Evolutionary conservation across 1,140 invertebrate genomes (phyloP).

Genomic region (Megathymus violae): DNA sequence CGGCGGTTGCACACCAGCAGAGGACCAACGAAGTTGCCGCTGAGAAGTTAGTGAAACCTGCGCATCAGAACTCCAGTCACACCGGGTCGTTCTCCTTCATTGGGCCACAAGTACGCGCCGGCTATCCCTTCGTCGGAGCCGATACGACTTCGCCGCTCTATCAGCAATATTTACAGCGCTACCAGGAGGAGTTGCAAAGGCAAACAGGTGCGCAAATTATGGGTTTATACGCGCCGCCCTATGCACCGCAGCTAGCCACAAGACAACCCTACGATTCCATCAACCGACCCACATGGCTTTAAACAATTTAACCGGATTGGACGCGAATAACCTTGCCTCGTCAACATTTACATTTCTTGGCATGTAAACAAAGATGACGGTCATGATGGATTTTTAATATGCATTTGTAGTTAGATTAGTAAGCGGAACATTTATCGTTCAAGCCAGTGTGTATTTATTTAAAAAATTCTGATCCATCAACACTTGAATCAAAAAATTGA

Average conservation of each 20-base stretch:
- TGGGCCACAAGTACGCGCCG: slow-evolving; percentile 78
- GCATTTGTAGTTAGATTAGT: too few relatives aligned
- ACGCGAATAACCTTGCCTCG: not conserved
- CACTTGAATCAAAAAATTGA: not conserved
- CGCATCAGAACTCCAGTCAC: slow-evolving; percentile 76
- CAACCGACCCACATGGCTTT: slow-evolving; percentile 84
- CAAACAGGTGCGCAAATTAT: slow-evolving; percentile 82
- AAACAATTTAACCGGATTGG: slow-evolving; percentile 32
- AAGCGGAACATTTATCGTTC: too few relatives aligned
- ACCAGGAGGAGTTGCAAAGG: slow-evolving; percentile 84
- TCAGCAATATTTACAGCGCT: slow-evolving; percentile 87
- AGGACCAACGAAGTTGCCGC: slow-evolving; percentile 63
- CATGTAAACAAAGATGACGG: slow-evolving; percentile 39
- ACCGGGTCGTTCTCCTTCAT: slow-evolving; percentile 82
- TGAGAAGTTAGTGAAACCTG: slow-evolving; percentile 80
- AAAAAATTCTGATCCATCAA: too few relatives aligned
- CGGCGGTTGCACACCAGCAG: slow-evolving; percentile 80
- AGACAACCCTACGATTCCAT: slow-evolving; percentile 88
- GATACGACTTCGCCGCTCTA: slow-evolving; percentile 86
- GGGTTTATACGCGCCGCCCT: slow-evolving; percentile 86
- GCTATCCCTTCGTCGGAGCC: slow-evolving; percentile 85
- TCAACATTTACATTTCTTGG: slow-evolving; percentile 51
- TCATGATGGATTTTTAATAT: not conserved
- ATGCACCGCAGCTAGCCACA: slow-evolving; percentile 85
- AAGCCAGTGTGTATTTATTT: too few relatives aligned